Evolutionary conservation across 2,797 vertebrate species (phyloP).

Genomic region (Poecilia wingei): DNA sequence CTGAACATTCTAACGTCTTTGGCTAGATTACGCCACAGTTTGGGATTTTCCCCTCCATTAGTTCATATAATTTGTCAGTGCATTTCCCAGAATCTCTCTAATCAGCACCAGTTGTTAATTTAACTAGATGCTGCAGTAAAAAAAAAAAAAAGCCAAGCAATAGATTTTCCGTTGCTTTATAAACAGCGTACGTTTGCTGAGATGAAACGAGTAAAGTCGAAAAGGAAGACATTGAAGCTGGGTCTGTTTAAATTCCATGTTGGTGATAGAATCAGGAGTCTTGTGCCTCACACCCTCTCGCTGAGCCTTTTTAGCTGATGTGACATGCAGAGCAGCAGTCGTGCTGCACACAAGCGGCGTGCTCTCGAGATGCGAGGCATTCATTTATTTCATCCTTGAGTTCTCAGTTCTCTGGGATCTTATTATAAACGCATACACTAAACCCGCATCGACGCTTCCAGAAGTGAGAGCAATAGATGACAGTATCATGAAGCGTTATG

Average conservation of each 20-base stretch:
- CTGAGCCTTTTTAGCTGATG: slow-evolving; percentile 33
- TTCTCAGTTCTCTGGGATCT: not conserved
- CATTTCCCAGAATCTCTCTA: not conserved
- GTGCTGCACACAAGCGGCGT: slow-evolving; percentile 8
- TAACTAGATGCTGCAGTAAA: not conserved
- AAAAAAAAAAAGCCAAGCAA: not conserved
- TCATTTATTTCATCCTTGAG: slow-evolving; percentile 8
- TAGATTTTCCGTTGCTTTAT: not conserved
- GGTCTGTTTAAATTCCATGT: slow-evolving; percentile 10
- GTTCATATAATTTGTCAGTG: not conserved
- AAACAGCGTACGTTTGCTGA: slow-evolving; percentile 8
- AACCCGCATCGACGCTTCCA: not conserved
- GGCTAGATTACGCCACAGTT: not conserved
- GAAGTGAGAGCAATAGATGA: slow-evolving; percentile 14
- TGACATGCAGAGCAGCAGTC: slow-evolving; percentile 44
- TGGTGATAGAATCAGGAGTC: slow-evolving; percentile 13
- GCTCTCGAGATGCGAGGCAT: slow-evolving; percentile 12
- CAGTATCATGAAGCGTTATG: not conserved
- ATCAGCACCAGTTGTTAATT: not conserved
- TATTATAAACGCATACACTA: not conserved
- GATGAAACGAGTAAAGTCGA: slow-evolving; percentile 17
- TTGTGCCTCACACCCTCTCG: slow-evolving; percentile 24
- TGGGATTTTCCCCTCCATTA: not conserved
- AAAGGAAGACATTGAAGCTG: slow-evolving; percentile 7
- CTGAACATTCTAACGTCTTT: not conserved